Evolutionary conservation across 1,140 invertebrate species (phyloP).

Genomic region (Leptinotarsa defecta): DNA sequence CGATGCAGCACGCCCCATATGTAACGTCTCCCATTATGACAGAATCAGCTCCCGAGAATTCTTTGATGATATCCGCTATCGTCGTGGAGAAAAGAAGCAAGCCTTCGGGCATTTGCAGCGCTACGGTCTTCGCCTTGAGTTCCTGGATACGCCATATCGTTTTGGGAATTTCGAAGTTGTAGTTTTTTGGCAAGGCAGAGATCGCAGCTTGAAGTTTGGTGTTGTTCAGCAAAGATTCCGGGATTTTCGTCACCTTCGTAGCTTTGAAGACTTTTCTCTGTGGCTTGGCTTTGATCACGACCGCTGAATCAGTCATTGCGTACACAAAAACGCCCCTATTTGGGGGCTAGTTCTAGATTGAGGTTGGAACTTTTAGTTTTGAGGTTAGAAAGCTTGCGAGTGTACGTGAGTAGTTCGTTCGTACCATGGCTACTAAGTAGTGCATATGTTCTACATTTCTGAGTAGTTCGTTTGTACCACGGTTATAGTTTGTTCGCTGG

Average conservation of each 20-base stretch:
- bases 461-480: too few species aligned
- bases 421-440: conserved; percentile 19
- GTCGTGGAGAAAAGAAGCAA: conserved; percentile 89
- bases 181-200: conserved; percentile 84
- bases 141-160: conserved; percentile 95
- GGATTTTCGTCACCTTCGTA: conserved; percentile 77
- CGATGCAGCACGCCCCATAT: conserved; percentile 99
- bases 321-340: not conserved
- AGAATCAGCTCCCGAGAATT: conserved; percentile 90
- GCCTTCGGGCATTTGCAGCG: conserved; percentile 97
- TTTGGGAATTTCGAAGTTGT: conserved; percentile 99
- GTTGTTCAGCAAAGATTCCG: conserved; percentile 82
- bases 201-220: conserved; percentile 74
- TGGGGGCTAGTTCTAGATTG: not conserved
- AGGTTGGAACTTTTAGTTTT: not conserved
- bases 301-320: conserved; percentile 52
- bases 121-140: conserved; percentile 82
- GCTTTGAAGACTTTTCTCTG: conserved; percentile 78
- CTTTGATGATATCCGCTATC: conserved; percentile 92
- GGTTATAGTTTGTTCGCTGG: too few species aligned
- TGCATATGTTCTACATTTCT: too few species aligned
- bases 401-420: conserved; percentile 37
- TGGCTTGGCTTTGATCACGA: conserved; percentile 77
- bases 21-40: conserved; percentile 97
- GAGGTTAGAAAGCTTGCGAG: conserved; percentile 7